Percentiles rank a stretch among this genome's conserved stretches.
Evolutionary conservation across 2,888 invertebrate genomes (phyloP).

Genomic region (Dynastes grantii): DNA sequence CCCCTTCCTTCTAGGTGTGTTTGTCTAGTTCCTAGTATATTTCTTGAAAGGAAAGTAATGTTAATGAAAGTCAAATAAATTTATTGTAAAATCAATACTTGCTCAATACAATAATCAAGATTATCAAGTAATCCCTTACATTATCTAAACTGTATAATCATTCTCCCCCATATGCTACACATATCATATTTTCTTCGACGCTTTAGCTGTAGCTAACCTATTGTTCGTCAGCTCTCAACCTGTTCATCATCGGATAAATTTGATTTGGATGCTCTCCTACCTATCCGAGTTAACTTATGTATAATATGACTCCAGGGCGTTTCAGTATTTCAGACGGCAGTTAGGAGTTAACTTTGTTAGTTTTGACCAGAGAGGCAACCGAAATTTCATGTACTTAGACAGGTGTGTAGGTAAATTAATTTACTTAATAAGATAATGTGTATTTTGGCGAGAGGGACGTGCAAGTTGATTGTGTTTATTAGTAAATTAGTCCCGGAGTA

Average conservation of each 20-base stretch:
- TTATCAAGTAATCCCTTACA: too few species aligned
- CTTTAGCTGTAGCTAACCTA: neutral
- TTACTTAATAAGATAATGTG: conserved; percentile 39
- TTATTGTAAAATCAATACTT: too few species aligned
- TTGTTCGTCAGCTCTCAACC: neutral
- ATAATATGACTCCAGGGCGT: conserved; percentile 48
- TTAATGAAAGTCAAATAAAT: too few species aligned
- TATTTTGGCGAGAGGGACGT: conserved; percentile 10
- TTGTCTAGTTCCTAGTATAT: too few species aligned
- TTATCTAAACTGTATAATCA: too few species aligned
- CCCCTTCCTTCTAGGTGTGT: too few species aligned
- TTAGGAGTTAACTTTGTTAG: conserved; percentile 58
- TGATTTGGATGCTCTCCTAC: conserved; percentile 11
- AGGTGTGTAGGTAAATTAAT: conserved; percentile 47
- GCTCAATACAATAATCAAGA: too few species aligned
- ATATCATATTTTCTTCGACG: too few species aligned
- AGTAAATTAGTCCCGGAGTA: neutral
- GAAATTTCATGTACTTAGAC: conserved; percentile 47
- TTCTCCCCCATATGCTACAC: too few species aligned
- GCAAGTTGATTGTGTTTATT: conserved; percentile 7
- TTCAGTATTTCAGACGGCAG: conserved; percentile 56
- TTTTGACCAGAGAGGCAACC: conserved; percentile 52
- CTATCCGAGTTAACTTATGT: conserved; percentile 21
- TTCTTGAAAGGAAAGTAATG: too few species aligned
- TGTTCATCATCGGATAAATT: conserved; percentile 20